These are phyloP conservation scores for Eupristina koningsbergeri DNA, from an alignment of 1,140 invertebrate species.

Conservation along the genomic window DNA sequence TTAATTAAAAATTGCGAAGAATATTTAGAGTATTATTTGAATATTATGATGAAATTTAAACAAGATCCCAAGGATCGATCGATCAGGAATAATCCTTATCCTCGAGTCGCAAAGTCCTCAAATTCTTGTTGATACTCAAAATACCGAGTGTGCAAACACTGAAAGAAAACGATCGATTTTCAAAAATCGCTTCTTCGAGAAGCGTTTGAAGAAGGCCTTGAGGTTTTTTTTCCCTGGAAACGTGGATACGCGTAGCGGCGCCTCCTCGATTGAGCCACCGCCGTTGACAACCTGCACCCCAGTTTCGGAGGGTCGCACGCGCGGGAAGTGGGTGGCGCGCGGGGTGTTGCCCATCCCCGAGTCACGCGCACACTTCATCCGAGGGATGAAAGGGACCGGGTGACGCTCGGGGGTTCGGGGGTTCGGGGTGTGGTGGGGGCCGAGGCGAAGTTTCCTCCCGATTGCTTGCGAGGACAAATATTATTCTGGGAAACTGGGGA, in stretches of 20 bases:
- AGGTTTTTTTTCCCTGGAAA: background rate
- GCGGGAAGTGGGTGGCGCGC: slow-evolving; percentile 41
- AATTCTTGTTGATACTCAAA: background rate
- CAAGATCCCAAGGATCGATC: background rate
- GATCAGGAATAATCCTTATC: background rate
- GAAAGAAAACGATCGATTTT: background rate
- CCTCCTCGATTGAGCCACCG: background rate
- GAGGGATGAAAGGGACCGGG: background rate
- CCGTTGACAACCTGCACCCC: background rate
- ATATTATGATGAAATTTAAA: background rate
- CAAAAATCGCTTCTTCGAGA: background rate
- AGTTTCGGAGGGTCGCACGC: background rate
- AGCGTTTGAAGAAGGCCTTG: background rate
- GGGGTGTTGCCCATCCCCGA: slow-evolving; percentile 16
- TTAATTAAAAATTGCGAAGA: background rate
- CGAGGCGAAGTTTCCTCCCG: background rate
- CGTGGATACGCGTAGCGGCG: too few species aligned
- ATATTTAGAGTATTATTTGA: too few species aligned
- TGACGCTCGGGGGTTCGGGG: background rate
- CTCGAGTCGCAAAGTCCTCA: background rate
- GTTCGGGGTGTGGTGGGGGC: background rate
- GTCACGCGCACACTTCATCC: background rate
- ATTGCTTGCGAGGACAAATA: slow-evolving; percentile 28
- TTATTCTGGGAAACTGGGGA: slow-evolving; percentile 16
- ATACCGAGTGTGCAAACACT: background rate